Base-by-base conservation (phyloP, 2,113 vertebrate species). In the Lepidothrix coronata region DNA sequence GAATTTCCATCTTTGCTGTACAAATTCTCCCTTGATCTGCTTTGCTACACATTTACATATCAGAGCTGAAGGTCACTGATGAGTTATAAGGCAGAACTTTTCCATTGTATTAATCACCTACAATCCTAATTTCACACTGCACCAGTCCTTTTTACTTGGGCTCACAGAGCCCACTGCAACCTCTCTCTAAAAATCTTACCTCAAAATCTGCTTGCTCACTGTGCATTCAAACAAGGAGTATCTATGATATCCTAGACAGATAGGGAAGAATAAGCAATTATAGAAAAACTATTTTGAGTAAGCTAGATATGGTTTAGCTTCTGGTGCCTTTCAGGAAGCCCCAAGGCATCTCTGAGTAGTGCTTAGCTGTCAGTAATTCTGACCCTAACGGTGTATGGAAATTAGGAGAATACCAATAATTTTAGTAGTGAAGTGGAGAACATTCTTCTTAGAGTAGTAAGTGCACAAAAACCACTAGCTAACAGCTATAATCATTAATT, bases 81-180 rank as follows among this genome's bases (percentile, higher is more conserved):
- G 73, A 97, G 78, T 96, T 95, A 97, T 9, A 95, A 85, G 86
- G 96, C 78, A 96, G 95, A 97, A 96, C 88, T 49, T 97, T 97
- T 96, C 86, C 83, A 87, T 94, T 97, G 94, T 96, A 73, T 95
- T 98, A 97, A 98, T 98, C 92, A 96, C 91, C 97, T 97, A 80
- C 85, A 96, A 90, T 74, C 93, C 80, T 89, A 97, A 98, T 97
- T 97, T 97, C 96, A 97, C 91, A 97, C 82, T 96, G 93, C 83
- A 91, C 78, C 94, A 88, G 89, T 82, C 92, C 46, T 95, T 96
- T 97, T 48, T 63, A 89, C 66, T 76, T 16, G 20, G 78, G 68
- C 62, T 96, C 44, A 78, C 59, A 96, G 59, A 96, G 28, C 33
- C 48, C 81, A 85, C 83, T 85, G 43, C 51, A 86, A 22, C 83